A percentile compares a stretch with the other conserved stretches of the same genome.
phyloP scores from a whole-genome alignment of 1,140 invertebrate species.

The Rhynchophorus ferrugineus region DNA sequence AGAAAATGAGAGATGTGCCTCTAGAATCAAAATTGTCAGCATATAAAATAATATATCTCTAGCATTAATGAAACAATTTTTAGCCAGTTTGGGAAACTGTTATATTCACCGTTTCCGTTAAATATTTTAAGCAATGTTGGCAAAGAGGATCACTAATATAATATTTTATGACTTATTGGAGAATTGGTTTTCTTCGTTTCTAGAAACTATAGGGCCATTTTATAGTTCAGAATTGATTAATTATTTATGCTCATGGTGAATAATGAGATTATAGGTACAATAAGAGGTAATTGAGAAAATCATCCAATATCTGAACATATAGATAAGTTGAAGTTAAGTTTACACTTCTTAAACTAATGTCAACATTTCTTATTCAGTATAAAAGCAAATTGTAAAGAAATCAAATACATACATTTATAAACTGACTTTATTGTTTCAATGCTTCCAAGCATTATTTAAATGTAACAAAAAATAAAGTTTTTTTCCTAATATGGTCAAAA shows the following conservation, averaged over 20 bases:
- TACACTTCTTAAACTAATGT: no score
- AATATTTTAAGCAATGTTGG: conserved; percentile 92
- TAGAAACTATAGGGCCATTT: conserved; percentile 93
- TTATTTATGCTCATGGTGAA: conserved; percentile 95
- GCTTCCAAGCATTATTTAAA: no score
- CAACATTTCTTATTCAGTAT: conserved; percentile 27
- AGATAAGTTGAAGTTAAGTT: conserved; percentile 47
- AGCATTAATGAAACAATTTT: conserved; percentile 96
- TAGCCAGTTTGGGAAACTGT: conserved; percentile 93
- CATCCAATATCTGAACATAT: conserved; percentile 94
- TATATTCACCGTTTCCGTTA: conserved; percentile 88
- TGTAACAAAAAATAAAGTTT: no score
- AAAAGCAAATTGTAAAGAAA: conserved; percentile 23
- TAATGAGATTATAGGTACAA: conserved; percentile 93
- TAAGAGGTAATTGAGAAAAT: conserved; percentile 82
- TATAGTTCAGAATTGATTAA: conserved; percentile 91
- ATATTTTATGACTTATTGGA: conserved; percentile 92
- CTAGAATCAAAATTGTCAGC: no score
- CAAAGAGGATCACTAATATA: conserved; percentile 87
- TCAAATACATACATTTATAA: no score
- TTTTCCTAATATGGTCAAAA: no score
- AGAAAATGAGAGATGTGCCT: no score
- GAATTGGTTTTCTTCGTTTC: conserved; percentile 86
- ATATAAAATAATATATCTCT: no score
- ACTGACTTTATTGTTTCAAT: no score